Evolutionary conservation across 2,888 invertebrate species (phyloP).

Genomic region (Ptilodon capucinus): DNA sequence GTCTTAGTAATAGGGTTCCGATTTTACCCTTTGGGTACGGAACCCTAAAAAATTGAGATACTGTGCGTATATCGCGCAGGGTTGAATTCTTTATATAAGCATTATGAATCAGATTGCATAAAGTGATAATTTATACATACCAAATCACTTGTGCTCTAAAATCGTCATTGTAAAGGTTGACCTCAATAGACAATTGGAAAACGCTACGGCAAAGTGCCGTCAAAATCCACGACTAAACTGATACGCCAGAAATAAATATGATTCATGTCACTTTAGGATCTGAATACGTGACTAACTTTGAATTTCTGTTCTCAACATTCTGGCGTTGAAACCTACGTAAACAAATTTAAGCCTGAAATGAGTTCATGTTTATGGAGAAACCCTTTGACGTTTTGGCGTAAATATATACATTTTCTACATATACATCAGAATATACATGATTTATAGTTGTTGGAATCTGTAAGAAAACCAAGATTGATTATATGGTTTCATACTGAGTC

Average conservation of each 20-base stretch:
- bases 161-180: no score
- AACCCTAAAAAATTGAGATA: no score
- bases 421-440: background rate
- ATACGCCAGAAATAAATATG: background rate
- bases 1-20: no score
- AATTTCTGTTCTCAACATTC: conserved; percentile 20
- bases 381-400: conserved; percentile 19
- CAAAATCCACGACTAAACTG: no score
- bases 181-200: no score
- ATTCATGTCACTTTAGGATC: conserved; percentile 4
- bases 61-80: no score
- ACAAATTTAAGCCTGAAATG: conserved; percentile 28
- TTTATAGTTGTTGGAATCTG: conserved; percentile 1
- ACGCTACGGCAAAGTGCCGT: no score
- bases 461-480: conserved; percentile 1
- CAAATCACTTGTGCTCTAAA: no score
- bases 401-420: conserved; percentile 6
- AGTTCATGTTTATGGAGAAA: conserved; percentile 24
- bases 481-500: background rate
- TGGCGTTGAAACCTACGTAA: conserved; percentile 19
- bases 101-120: no score
- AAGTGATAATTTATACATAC: no score
- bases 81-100: no score
- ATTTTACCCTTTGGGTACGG: no score
- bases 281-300: conserved; percentile 25